These are phyloP conservation scores for Ormia ochracea DNA, from an alignment of 2,888 invertebrate genomes.

Conservation along the genomic window DNA sequence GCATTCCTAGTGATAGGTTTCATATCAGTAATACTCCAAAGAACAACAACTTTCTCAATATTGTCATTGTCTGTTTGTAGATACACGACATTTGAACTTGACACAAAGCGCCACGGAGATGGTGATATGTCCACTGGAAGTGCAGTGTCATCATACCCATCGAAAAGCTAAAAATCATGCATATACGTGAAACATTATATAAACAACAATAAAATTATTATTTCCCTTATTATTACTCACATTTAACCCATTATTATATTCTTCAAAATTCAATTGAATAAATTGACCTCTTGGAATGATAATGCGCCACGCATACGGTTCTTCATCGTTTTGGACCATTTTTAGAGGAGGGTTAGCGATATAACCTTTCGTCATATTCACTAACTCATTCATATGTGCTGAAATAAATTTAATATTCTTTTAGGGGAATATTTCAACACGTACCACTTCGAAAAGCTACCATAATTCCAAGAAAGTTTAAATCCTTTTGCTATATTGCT, in stretches of 20 bases:
- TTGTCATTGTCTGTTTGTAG: conserved; percentile 75
- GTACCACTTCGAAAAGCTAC: conserved; percentile 75
- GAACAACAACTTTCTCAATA: conserved; percentile 68
- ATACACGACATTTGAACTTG: conserved; percentile 82
- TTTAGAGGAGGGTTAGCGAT: conserved; percentile 70
- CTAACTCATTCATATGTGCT: conserved; percentile 71
- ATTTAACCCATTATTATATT: conserved; percentile 70
- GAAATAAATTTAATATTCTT: not conserved
- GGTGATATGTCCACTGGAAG: conserved; percentile 70
- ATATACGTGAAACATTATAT: not conserved
- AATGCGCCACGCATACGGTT: conserved; percentile 73
- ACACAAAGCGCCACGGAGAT: conserved; percentile 76
- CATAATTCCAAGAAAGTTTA: conserved; percentile 82
- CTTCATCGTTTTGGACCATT: conserved; percentile 64
- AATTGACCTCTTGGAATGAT: conserved; percentile 63
- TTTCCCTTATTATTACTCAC: conserved; percentile 63
- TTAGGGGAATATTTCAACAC: not conserved
- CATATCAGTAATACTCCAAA: conserved; percentile 69
- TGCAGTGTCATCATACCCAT: conserved; percentile 84
- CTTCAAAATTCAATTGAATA: conserved; percentile 67
- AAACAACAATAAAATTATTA: not conserved
- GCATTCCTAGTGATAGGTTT: conserved; percentile 55
- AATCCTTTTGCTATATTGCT: conserved; percentile 82
- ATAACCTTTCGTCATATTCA: conserved; percentile 65
- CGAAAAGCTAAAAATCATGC: conserved; percentile 80